Evolutionary conservation across 2,888 invertebrate species (phyloP).

Genomic region (Nephrotoma appendiculata): DNA sequence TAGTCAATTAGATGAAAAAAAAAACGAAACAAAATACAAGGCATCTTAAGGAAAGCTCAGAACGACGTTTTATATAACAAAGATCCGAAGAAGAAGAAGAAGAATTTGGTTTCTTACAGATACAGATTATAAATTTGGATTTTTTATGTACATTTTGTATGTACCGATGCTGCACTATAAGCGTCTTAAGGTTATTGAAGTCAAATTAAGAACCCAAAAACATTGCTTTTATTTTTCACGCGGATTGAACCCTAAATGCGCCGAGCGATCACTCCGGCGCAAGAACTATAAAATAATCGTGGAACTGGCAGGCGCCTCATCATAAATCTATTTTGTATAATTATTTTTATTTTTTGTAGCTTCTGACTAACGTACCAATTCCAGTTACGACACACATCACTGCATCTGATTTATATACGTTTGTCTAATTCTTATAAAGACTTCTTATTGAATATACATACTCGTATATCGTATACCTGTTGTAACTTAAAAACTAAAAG

Average conservation of each 20-base stretch:
- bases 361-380: not conserved
- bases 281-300: not conserved
- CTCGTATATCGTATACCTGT: not conserved
- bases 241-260: not conserved
- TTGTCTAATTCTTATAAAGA: not conserved
- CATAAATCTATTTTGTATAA: not conserved
- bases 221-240: not conserved
- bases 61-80: not conserved
- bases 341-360: not conserved
- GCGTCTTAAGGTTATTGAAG: not conserved
- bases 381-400: not conserved
- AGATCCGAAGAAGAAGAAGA: not conserved
- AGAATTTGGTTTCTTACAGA: not conserved
- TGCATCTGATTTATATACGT: not conserved
- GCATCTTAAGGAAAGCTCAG: not conserved
- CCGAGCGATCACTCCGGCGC: not conserved
- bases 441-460: not conserved
- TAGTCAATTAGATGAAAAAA: slow-evolving; percentile 1
- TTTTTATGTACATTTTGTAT: not conserved
- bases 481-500: not conserved
- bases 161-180: not conserved
- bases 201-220: not conserved
- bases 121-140: not conserved
- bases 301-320: not conserved
- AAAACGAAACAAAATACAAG: slow-evolving; percentile 1